phyloP scores from a whole-genome alignment of 1,140 invertebrate species.

The Drosophila busckii region DNA sequence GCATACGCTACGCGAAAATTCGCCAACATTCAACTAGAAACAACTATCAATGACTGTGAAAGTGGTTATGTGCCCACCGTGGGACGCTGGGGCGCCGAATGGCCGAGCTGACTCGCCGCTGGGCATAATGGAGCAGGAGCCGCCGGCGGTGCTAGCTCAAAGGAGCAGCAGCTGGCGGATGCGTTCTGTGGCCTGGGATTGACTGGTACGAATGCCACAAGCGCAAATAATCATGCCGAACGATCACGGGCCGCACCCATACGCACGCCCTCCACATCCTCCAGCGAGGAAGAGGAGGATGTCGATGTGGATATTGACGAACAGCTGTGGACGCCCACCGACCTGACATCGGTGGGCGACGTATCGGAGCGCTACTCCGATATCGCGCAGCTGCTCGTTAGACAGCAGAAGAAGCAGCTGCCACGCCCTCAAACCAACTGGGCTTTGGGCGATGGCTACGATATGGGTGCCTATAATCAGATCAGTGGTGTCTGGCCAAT shows the following conservation, averaged over 20 bases:
- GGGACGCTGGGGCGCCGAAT: conserved; percentile 91
- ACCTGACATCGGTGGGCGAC: conserved; percentile 68
- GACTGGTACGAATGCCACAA: conserved; percentile 56
- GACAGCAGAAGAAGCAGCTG: conserved; percentile 41
- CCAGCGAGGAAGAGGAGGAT: conserved; percentile 61
- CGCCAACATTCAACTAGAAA: conserved; percentile 78
- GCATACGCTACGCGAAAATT: conserved; percentile 59
- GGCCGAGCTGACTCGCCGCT: conserved; percentile 94
- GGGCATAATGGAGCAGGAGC: conserved; percentile 15
- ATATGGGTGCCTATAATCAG: conserved; percentile 79
- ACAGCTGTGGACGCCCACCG: conserved; percentile 40
- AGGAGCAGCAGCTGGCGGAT: conserved; percentile 57
- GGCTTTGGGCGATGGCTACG: conserved; percentile 70
- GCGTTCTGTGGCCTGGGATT: conserved; percentile 65
- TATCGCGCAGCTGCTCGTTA: conserved; percentile 60
- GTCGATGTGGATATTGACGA: conserved; percentile 47
- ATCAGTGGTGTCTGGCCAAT: conserved; percentile 81
- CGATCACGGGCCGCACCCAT: conserved; percentile 31
- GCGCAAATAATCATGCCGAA: conserved; percentile 51
- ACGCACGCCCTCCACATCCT: conserved; percentile 60
- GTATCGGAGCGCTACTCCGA: conserved; percentile 68
- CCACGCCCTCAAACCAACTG: conserved; percentile 21
- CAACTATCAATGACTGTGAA: conserved; percentile 79
- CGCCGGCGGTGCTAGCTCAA: conserved; percentile 6
- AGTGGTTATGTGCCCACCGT: conserved; percentile 86